Evolutionary conservation across 2,888 invertebrate species (phyloP).

Genomic region (Cheilosia pagana): DNA sequence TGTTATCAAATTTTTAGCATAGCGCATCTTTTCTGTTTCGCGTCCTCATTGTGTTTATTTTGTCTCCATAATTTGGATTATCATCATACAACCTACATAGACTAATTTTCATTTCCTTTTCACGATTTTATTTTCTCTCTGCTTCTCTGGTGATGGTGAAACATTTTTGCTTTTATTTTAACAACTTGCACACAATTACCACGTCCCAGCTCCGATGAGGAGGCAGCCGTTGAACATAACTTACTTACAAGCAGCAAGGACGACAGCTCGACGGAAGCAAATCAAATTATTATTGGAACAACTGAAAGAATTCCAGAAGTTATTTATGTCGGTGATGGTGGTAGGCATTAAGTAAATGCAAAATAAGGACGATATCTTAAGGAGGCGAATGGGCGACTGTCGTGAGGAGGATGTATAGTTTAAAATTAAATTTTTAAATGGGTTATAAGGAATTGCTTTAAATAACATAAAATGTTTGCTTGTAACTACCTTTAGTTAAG

Average conservation of each 20-base stretch:
- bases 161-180: slow-evolving; percentile 29
- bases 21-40: slow-evolving; percentile 41
- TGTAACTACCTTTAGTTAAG: neutral
- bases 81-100: slow-evolving; percentile 19
- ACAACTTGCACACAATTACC: slow-evolving; percentile 14
- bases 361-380: slow-evolving; percentile 22
- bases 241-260: slow-evolving; percentile 48
- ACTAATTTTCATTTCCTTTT: slow-evolving; percentile 51
- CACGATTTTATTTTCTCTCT: slow-evolving; percentile 13
- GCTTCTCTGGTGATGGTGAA: slow-evolving; percentile 56
- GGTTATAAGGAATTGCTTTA: too few species aligned
- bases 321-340: slow-evolving; percentile 67
- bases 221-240: slow-evolving; percentile 54
- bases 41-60: slow-evolving; percentile 34
- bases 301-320: slow-evolving; percentile 70
- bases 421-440: neutral
- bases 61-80: slow-evolving; percentile 4
- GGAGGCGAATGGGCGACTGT: neutral
- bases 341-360: slow-evolving; percentile 44
- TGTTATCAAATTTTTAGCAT: slow-evolving; percentile 84
- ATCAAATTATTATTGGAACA: slow-evolving; percentile 66
- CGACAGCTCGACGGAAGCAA: slow-evolving; percentile 45
- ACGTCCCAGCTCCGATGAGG: slow-evolving; percentile 38
- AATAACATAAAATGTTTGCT: too few species aligned
- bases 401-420: slow-evolving; percentile 30